Conservation (phyloP, 2,888 invertebrate species). For the Drosophila histrio region DNA sequence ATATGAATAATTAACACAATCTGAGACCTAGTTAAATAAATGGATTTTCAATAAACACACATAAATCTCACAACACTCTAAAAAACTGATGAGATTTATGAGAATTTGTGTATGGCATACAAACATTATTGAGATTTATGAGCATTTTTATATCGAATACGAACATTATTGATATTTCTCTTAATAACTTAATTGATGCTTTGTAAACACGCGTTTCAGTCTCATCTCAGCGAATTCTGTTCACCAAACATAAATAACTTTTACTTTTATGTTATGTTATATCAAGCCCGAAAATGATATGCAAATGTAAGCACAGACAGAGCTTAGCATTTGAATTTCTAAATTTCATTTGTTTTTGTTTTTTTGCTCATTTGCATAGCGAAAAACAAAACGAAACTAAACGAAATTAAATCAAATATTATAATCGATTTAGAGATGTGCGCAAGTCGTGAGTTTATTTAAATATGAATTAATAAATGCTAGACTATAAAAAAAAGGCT, state of each 20-base stretch:
- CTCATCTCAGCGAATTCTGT: background rate
- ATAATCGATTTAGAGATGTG: conserved; percentile 33
- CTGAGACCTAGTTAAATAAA: no score
- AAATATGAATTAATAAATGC: background rate
- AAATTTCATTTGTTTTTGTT: conserved; percentile 50
- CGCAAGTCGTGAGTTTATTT: conserved; percentile 7
- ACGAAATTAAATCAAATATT: conserved; percentile 31
- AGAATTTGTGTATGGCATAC: background rate
- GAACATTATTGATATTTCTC: background rate
- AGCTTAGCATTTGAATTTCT: conserved; percentile 40
- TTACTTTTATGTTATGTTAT: conserved; percentile 69
- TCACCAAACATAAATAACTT: conserved; percentile 66
- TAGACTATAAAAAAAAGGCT: background rate
- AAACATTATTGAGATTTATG: conserved; percentile 9
- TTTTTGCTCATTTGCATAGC: conserved; percentile 55
- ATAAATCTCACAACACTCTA: conserved; percentile 29
- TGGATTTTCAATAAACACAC: conserved; percentile 19
- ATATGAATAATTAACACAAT: no score
- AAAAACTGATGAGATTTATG: conserved; percentile 23
- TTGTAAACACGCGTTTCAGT: background rate
- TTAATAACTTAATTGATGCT: conserved; percentile 16
- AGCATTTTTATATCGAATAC: background rate
- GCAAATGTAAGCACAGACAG: conserved; percentile 46
- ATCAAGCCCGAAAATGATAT: conserved; percentile 47
- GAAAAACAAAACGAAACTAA: conserved; percentile 19